These are phyloP conservation scores for Spinibarbus caldwelli DNA, from an alignment of 2,797 vertebrate species.

Conservation along the genomic window DNA sequence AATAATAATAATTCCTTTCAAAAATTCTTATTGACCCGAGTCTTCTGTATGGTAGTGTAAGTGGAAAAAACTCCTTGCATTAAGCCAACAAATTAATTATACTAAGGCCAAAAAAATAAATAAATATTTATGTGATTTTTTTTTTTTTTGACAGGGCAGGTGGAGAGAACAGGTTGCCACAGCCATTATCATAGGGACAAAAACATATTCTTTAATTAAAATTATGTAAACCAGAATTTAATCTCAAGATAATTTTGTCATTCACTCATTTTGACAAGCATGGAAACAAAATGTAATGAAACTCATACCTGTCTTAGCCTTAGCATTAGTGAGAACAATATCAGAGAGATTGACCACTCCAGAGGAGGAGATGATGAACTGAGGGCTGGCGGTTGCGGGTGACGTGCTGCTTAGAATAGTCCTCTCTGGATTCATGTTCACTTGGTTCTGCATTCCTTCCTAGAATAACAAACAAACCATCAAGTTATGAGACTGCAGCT, in stretches of 20 bases:
- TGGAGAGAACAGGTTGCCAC: neutral
- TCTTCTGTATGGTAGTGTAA: neutral
- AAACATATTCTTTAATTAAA: neutral
- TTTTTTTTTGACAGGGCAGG: neutral
- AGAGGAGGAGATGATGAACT: conserved; percentile 71
- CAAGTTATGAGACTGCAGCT: neutral
- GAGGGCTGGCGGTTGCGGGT: conserved; percentile 60
- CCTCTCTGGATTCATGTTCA: conserved; percentile 55
- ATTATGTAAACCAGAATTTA: neutral
- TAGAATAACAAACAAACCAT: conserved; percentile 49
- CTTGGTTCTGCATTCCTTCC: conserved; percentile 81
- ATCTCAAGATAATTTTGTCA: neutral
- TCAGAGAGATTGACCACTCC: conserved; percentile 72
- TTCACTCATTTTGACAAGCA: neutral
- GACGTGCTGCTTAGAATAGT: conserved; percentile 39
- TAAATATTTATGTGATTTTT: too few species aligned
- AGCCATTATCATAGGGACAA: neutral
- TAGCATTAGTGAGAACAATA: conserved; percentile 68
- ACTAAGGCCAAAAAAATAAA: neutral
- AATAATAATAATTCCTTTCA: neutral
- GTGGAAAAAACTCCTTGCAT: neutral
- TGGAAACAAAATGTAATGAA: neutral
- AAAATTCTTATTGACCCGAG: neutral
- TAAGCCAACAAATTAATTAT: neutral
- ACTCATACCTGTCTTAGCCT: conserved; percentile 67